These are phyloP conservation scores for Amphiprion percula DNA, from an alignment of 2,113 vertebrate genomes.

Conservation along the genomic window DNA sequence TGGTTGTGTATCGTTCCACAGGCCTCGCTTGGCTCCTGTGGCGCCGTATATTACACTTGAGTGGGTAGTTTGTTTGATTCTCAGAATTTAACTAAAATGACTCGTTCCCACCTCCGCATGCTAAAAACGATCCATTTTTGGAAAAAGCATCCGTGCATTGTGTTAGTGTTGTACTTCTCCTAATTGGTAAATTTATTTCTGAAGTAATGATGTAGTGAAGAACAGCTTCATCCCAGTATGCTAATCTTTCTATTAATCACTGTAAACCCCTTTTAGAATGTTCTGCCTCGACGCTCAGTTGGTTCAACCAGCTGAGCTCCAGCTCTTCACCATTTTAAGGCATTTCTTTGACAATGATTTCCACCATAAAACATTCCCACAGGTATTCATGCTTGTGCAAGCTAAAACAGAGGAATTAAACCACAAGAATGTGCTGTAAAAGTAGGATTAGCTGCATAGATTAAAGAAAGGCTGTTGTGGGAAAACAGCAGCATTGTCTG, in stretches of 20 bases:
- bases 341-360: not conserved
- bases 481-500: not conserved
- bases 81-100: slow-evolving; percentile 40
- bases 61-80: slow-evolving; percentile 56
- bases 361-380: slow-evolving; percentile 18
- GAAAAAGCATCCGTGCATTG: slow-evolving; percentile 18
- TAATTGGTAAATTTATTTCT: slow-evolving; percentile 40
- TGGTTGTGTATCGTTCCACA: slow-evolving; percentile 37
- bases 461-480: too few relatives aligned
- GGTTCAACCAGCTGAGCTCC: not conserved
- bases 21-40: slow-evolving; percentile 38
- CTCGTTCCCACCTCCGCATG: slow-evolving; percentile 14
- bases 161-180: slow-evolving; percentile 22
- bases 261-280: slow-evolving; percentile 9
- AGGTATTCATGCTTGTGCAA: not conserved
- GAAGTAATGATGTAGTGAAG: slow-evolving; percentile 18
- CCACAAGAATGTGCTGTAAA: not conserved
- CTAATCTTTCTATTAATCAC: slow-evolving; percentile 5
- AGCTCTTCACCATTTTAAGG: not conserved
- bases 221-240: not conserved
- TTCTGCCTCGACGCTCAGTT: not conserved
- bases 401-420: not conserved
- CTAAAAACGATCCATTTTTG: slow-evolving; percentile 2
- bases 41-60: slow-evolving; percentile 40
- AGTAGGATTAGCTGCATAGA: too few relatives aligned